Conservation (phyloP, 2,888 invertebrate genomes). For the Clunio marinus region DNA sequence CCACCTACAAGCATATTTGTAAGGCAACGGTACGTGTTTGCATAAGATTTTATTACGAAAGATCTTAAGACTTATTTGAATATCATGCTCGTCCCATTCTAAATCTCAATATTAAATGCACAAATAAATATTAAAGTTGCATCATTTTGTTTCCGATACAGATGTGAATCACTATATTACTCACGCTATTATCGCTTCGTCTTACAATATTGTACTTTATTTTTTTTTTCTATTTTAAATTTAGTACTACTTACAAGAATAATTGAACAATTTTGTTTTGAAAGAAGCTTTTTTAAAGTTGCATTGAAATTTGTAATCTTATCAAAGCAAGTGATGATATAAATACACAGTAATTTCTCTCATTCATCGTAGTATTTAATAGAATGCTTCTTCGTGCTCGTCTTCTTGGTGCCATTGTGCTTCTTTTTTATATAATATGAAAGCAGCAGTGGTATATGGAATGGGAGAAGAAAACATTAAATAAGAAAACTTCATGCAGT, state of each 20-base stretch:
- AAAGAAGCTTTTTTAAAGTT: too few relatives aligned
- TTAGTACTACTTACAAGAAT: not conserved
- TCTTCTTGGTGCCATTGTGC: not conserved
- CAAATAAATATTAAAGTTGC: not conserved
- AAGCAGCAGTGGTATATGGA: not conserved
- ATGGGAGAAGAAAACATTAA: not conserved
- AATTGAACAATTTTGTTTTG: slow-evolving; percentile 1
- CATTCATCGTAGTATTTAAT: not conserved
- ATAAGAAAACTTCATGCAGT: not conserved
- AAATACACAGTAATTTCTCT: not conserved
- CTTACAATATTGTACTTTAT: not conserved
- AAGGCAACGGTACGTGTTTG: too few relatives aligned
- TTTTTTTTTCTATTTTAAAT: too few relatives aligned
- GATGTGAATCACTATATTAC: not conserved
- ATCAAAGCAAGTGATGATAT: not conserved
- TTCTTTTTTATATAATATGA: not conserved
- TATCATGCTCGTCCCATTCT: too few relatives aligned
- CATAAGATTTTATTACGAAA: not conserved
- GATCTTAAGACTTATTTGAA: too few relatives aligned
- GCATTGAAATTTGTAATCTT: not conserved
- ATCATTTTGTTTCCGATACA: too few relatives aligned
- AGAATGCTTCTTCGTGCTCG: not conserved
- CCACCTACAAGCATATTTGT: too few relatives aligned
- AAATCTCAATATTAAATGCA: too few relatives aligned
- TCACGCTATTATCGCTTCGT: not conserved